Base-by-base conservation (phyloP, 2,113 vertebrate species). In the Poeciliopsis occidentalis region DNA sequence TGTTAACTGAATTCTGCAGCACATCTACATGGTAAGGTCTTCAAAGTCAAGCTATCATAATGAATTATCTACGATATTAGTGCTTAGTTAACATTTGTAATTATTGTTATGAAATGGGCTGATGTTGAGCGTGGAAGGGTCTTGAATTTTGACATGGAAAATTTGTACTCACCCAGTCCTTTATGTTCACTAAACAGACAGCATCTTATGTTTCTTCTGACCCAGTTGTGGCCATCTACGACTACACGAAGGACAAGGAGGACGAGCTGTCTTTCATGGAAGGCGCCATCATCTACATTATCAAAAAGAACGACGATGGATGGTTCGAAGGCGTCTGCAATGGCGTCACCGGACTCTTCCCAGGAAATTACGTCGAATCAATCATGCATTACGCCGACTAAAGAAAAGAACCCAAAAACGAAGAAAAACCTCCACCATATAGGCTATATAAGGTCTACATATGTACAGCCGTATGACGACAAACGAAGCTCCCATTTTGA, bases 381-480 rank as follows among this genome's bases (percentile, higher is more conserved):
- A 97, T 99, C 96, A 99, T 99, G 97, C 98, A 99, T 96, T 99
- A 99, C 92, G 95, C 98, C 27, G 98, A 99, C 94, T 99, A 96
- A 94, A 82, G 12, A 34, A 26, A 60, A 31, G n/a, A n/a, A n/a
- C 22, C 34, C 34, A 12, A 37, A 8, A 6, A 10, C 8, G 64
- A 62, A 22, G 13, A 29, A 22, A 30, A 26, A 72, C 60, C 22
- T 24, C 6, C 47, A 31, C 27, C 2, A 31, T 31, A 31, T 31
- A n/a, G n/a, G n/a, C n/a, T n/a, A 31, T 31, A 31, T 31, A 31
- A 64, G 72, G 83, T 76, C 69, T 78, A 64, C 81, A 75, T 60
- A 76, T 85, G 89, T 90, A 84, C 78, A 88, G 69, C 72, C 0
- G 81, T 69, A 66, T 83, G 41, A 10, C 5, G 51, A 57, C 22